phyloP scores from a whole-genome alignment of 2,113 vertebrate species.

The Phoxinus phoxinus region DNA sequence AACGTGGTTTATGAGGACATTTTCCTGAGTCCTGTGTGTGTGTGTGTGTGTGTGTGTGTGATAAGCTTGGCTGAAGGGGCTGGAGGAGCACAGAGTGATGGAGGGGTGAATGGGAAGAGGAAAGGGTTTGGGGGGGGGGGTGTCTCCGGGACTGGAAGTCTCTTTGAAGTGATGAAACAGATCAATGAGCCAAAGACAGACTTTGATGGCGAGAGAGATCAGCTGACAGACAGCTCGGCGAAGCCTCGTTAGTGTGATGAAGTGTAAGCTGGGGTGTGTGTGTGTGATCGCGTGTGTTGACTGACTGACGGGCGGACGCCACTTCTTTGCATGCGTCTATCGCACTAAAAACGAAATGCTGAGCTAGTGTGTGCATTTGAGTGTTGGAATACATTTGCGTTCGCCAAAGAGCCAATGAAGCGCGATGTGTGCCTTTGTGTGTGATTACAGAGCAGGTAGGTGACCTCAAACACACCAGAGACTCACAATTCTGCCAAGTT shows the following conservation, averaged over 20 bases:
- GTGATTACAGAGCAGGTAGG: constrained; percentile 36
- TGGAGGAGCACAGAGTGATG: neutral
- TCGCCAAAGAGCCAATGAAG: constrained; percentile 56
- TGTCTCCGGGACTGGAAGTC: constrained; percentile 33
- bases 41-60: too few species aligned
- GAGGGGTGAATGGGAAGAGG: constrained; percentile 12
- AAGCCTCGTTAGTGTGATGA: constrained; percentile 47
- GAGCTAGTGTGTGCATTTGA: neutral
- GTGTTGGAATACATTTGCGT: neutral
- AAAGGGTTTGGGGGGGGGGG: neutral
- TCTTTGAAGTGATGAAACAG: constrained; percentile 56
- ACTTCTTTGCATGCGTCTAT: neutral
- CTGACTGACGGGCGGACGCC: constrained; percentile 56
- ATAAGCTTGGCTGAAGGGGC: neutral
- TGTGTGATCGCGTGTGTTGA: constrained; percentile 5
- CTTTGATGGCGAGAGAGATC: constrained; percentile 51
- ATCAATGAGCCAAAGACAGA: constrained; percentile 50
- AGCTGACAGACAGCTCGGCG: constrained; percentile 38
- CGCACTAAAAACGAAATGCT: constrained; percentile 10
- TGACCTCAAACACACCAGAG: constrained; percentile 34
- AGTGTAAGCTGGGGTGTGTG: constrained; percentile 41
- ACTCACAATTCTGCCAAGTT: constrained; percentile 29
- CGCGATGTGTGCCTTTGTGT: neutral
- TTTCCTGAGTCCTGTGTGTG: too few species aligned
- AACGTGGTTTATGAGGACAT: too few species aligned